Evolutionary conservation across 2,113 vertebrate species (phyloP).

Genomic region (Osmerus eperlanus): DNA sequence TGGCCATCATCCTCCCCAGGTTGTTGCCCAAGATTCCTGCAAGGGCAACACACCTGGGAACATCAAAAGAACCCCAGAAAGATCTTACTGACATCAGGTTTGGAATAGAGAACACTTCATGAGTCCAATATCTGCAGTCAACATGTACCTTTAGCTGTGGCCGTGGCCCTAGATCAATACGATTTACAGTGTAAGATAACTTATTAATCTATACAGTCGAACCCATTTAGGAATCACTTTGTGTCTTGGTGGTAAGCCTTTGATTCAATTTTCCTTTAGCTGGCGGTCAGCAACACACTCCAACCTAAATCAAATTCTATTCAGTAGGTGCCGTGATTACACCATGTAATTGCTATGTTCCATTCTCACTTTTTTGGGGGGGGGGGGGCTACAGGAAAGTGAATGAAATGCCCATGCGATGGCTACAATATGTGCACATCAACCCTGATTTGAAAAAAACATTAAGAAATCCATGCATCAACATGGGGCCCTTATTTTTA

Average conservation of each 20-base stretch:
- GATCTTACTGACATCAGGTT: too few relatives aligned
- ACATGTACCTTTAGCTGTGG: too few relatives aligned
- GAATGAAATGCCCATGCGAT: conserved; percentile 23
- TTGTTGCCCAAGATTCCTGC: too few relatives aligned
- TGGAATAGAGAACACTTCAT: too few relatives aligned
- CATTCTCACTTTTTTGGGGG: background rate
- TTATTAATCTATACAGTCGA: too few relatives aligned
- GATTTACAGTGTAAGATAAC: too few relatives aligned
- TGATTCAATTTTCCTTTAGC: conserved; percentile 36
- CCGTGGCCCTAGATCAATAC: too few relatives aligned
- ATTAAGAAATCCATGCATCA: background rate
- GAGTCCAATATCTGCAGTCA: too few relatives aligned
- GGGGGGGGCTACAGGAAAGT: background rate
- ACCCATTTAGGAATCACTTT: background rate
- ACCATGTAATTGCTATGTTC: conserved; percentile 17
- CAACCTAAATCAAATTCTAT: conserved; percentile 10
- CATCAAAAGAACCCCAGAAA: too few relatives aligned
- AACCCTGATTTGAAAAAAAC: background rate
- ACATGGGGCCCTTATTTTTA: conserved; percentile 6
- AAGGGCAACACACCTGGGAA: too few relatives aligned
- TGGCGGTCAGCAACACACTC: conserved; percentile 14
- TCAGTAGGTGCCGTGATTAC: conserved; percentile 14
- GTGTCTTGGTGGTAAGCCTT: background rate
- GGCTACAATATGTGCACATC: conserved; percentile 5
- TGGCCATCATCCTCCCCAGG: too few relatives aligned